phyloP scores from a whole-genome alignment of 2,888 invertebrate species.

The Gerris lacustris region DNA sequence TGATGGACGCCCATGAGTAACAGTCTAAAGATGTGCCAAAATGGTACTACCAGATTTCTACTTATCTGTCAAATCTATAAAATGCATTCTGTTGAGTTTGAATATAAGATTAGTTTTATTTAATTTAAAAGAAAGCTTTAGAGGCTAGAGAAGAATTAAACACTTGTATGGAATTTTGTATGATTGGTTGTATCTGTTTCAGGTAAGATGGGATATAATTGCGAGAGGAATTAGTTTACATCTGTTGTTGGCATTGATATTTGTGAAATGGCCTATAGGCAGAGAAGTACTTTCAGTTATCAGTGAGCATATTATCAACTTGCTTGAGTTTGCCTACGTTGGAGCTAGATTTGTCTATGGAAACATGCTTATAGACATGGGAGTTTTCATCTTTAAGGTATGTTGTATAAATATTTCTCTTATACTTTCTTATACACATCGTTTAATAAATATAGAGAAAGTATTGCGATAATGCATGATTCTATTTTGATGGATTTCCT shows the following conservation, averaged over 20 bases:
- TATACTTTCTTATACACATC: background rate
- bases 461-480: too few relatives aligned
- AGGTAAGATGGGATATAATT: constrained; percentile 70
- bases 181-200: constrained; percentile 30
- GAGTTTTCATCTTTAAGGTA: constrained; percentile 78
- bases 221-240: constrained; percentile 69
- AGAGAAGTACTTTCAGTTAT: constrained; percentile 55
- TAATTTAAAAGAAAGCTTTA: too few relatives aligned
- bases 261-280: constrained; percentile 74
- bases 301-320: constrained; percentile 56
- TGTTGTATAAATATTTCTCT: constrained; percentile 31
- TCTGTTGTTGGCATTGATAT: constrained; percentile 69
- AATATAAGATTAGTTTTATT: too few relatives aligned
- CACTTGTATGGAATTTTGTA: too few relatives aligned
- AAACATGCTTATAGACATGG: constrained; percentile 45
- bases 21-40: too few relatives aligned
- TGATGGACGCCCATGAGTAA: too few relatives aligned
- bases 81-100: too few relatives aligned
- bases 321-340: constrained; percentile 62
- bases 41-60: too few relatives aligned
- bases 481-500: too few relatives aligned
- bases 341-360: constrained; percentile 83
- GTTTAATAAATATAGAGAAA: too few relatives aligned
- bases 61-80: too few relatives aligned
- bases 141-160: too few relatives aligned